Evolutionary conservation across 1,140 invertebrate species (phyloP).

Genomic region (Phenacoccus solenopsis): DNA sequence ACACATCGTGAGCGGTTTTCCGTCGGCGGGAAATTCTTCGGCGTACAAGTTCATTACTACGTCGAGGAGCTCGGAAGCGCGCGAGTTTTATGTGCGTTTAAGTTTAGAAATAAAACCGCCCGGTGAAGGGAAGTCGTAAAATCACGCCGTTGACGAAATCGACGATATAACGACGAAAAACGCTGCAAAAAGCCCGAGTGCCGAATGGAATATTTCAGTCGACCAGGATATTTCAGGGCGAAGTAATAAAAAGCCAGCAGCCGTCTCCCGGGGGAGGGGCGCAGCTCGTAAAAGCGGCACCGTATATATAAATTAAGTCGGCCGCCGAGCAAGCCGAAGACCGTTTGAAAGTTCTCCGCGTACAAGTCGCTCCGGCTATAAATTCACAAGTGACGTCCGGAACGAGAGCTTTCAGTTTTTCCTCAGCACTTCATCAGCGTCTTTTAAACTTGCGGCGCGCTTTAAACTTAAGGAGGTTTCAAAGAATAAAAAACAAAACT

Average conservation of each 20-base stretch:
- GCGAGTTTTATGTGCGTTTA: neutral
- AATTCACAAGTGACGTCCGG: neutral
- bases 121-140: constrained; percentile 1
- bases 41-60: neutral
- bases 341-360: neutral
- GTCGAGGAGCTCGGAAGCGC: neutral
- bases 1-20: neutral
- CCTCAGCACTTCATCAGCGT: neutral
- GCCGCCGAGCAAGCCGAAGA: neutral
- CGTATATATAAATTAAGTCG: neutral
- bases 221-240: constrained; percentile 1
- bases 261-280: neutral
- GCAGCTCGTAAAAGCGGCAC: neutral
- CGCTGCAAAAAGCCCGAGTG: neutral
- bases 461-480: constrained; percentile 2
- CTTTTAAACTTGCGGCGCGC: neutral
- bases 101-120: neutral
- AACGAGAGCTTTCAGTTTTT: constrained; percentile 1
- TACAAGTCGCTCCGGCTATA: neutral
- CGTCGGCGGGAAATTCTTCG: neutral
- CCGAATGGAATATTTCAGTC: neutral
- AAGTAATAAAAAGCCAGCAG: neutral
- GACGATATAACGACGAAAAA: constrained; percentile 1
- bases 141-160: constrained; percentile 1
- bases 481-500: neutral